Conservation (phyloP, 1,140 invertebrate species). For the Drosophila willistoni region DNA sequence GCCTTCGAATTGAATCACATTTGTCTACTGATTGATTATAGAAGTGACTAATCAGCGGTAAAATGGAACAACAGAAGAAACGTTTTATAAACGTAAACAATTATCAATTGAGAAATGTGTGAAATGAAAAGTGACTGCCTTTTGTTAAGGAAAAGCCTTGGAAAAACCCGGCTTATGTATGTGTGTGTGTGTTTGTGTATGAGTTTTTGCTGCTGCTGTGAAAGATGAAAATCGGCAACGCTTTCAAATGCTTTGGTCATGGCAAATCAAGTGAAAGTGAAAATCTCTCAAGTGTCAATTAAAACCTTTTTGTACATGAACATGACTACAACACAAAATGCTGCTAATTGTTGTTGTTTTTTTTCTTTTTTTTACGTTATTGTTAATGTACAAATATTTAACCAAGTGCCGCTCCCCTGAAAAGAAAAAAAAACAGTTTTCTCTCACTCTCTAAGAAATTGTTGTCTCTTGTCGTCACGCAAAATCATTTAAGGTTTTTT, state of each 20-base stretch:
- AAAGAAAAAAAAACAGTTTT: slow-evolving; percentile 9
- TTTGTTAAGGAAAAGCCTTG: slow-evolving; percentile 39
- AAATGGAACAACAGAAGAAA: slow-evolving; percentile 1
- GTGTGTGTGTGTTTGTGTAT: slow-evolving; percentile 9
- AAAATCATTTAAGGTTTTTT: slow-evolving; percentile 12
- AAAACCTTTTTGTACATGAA: slow-evolving; percentile 55
- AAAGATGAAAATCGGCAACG: slow-evolving; percentile 59
- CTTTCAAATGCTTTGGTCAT: slow-evolving; percentile 63
- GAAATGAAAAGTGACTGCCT: slow-evolving; percentile 7
- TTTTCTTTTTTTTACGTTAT: slow-evolving; percentile 4
- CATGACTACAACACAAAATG: slow-evolving; percentile 48
- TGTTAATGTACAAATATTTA: slow-evolving; percentile 66
- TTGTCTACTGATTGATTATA: slow-evolving; percentile 62
- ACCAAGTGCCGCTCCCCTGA: slow-evolving; percentile 43
- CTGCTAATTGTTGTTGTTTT: slow-evolving; percentile 51
- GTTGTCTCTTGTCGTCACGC: slow-evolving; percentile 28
- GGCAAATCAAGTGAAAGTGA: slow-evolving; percentile 78
- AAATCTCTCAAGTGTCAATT: slow-evolving; percentile 77
- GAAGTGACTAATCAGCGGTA: slow-evolving; percentile 52
- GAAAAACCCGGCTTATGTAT: slow-evolving; percentile 29
- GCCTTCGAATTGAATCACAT: slow-evolving; percentile 38
- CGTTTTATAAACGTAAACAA: slow-evolving; percentile 20
- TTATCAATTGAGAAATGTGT: slow-evolving; percentile 32
- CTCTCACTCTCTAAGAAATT: slow-evolving; percentile 41
- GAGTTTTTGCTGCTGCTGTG: slow-evolving; percentile 39